Evolutionary conservation across 1,140 invertebrate species (phyloP).

Genomic region (Colletes latitarsis): DNA sequence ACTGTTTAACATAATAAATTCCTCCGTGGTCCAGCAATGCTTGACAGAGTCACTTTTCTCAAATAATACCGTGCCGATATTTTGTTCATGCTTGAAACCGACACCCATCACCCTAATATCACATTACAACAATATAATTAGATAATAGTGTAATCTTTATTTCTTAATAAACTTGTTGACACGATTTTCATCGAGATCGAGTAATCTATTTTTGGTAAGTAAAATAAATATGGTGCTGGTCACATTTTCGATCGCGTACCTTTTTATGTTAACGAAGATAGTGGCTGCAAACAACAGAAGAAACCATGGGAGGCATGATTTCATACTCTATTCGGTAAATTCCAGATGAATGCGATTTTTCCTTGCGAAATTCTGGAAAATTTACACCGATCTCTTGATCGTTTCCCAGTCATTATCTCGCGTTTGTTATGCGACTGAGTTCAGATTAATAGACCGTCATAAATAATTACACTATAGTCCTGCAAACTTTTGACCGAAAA

Average conservation of each 20-base stretch:
- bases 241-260: constrained; percentile 37
- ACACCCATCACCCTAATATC: constrained; percentile 39
- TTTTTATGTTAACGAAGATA: constrained; percentile 41
- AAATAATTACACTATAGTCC: neutral
- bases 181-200: neutral
- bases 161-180: neutral
- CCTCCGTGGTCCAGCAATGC: constrained; percentile 73
- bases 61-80: constrained; percentile 74
- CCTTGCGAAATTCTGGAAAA: constrained; percentile 39
- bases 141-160: neutral
- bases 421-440: constrained; percentile 36
- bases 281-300: constrained; percentile 49
- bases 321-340: constrained; percentile 64
- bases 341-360: constrained; percentile 40
- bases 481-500: neutral
- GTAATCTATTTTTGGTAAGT: neutral
- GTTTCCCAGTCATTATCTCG: constrained; percentile 41
- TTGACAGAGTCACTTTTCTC: constrained; percentile 65
- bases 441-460: neutral
- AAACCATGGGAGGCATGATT: constrained; percentile 61
- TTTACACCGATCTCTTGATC: constrained; percentile 27
- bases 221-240: neutral
- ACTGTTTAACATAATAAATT: constrained; percentile 68
- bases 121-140: neutral
- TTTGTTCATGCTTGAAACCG: constrained; percentile 58